Percentiles rank a stretch among this genome's conserved stretches.
Evolutionary conservation across 2,797 vertebrate genomes (phyloP).

Genomic region (Podarcis siculus): DNA sequence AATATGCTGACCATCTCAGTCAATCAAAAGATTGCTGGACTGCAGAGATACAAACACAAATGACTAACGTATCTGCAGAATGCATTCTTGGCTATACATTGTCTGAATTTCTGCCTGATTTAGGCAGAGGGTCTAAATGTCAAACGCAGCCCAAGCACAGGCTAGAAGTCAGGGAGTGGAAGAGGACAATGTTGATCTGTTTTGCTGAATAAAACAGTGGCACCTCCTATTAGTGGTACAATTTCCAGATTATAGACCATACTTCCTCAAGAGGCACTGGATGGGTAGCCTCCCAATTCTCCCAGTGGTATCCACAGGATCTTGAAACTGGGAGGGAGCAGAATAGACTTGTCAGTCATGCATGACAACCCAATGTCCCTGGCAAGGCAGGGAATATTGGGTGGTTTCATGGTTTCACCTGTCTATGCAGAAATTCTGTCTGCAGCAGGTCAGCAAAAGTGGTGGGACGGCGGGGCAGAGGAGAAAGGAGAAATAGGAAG

Average conservation of each 20-base stretch:
- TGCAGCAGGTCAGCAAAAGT: not conserved
- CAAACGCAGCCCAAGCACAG: not conserved
- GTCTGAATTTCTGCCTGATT: not conserved
- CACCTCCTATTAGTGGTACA: not conserved
- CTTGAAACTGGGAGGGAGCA: not conserved
- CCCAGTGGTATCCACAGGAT: not conserved
- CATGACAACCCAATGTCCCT: not conserved
- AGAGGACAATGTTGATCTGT: not conserved
- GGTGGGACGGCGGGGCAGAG: not conserved
- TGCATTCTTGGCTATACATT: not conserved
- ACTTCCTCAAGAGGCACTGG: not conserved
- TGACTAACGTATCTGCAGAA: not conserved
- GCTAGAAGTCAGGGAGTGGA: not conserved
- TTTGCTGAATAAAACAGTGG: not conserved
- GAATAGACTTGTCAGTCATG: not conserved
- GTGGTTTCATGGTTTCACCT: not conserved
- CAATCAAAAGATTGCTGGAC: not conserved
- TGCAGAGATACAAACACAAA: not conserved
- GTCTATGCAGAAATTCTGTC: not conserved
- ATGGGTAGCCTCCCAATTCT: not conserved
- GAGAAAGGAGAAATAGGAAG: not conserved
- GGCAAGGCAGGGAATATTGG: not conserved
- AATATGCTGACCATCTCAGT: not conserved
- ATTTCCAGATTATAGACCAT: not conserved
- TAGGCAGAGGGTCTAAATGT: not conserved